Conservation (phyloP, 2,113 vertebrate genomes). For the Mirounga angustirostris region DNA sequence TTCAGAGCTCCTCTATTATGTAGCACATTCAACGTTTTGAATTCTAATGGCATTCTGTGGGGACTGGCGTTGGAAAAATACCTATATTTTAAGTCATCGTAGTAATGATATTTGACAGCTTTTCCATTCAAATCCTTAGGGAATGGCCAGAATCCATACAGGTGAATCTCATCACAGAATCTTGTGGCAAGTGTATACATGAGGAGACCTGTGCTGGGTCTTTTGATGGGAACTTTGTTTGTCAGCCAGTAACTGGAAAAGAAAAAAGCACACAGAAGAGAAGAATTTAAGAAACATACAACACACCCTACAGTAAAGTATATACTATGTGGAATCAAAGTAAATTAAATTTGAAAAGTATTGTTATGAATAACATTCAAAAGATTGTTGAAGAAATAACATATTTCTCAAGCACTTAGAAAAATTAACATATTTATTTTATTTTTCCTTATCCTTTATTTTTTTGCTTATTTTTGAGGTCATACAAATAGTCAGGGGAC, state of each 20-base stretch:
- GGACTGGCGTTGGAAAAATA: slow-evolving; percentile 94
- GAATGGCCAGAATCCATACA: slow-evolving; percentile 96
- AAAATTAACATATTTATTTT: background rate
- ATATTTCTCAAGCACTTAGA: slow-evolving; percentile 1
- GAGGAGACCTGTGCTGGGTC: slow-evolving; percentile 94
- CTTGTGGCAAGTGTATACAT: slow-evolving; percentile 95
- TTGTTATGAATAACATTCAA: background rate
- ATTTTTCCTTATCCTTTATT: background rate
- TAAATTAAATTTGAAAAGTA: background rate
- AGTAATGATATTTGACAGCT: slow-evolving; percentile 95
- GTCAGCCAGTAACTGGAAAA: slow-evolving; percentile 93
- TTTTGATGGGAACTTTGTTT: slow-evolving; percentile 94
- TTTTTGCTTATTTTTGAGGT: background rate
- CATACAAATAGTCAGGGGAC: background rate
- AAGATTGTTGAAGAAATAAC: background rate
- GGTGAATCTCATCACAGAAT: slow-evolving; percentile 95
- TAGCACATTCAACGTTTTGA: slow-evolving; percentile 91
- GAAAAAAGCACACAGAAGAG: slow-evolving; percentile 28
- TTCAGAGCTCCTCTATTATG: slow-evolving; percentile 94
- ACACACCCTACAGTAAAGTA: background rate
- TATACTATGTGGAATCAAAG: background rate
- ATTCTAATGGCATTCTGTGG: slow-evolving; percentile 95
- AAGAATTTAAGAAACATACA: slow-evolving; percentile 65
- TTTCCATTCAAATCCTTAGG: slow-evolving; percentile 93
- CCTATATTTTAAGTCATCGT: slow-evolving; percentile 93